phyloP scores from a whole-genome alignment of 2,888 invertebrate species.

The Eretmocerus hayati region DNA sequence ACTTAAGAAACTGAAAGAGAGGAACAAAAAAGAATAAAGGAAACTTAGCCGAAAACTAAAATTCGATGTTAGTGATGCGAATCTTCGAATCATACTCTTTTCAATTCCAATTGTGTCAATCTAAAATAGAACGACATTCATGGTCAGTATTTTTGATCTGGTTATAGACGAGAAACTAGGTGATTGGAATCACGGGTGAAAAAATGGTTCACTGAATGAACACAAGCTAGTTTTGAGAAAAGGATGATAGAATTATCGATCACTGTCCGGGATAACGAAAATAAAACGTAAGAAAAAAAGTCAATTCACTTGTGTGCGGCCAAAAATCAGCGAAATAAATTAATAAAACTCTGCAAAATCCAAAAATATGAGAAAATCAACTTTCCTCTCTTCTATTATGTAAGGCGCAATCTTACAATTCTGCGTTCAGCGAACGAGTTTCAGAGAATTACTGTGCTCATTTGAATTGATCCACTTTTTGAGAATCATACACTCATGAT shows the following conservation, averaged over 20 bases:
- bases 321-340: constrained; percentile 24
- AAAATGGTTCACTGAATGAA: too few relatives aligned
- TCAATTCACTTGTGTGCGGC: constrained; percentile 33
- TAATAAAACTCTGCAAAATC: constrained; percentile 29
- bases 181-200: too few relatives aligned
- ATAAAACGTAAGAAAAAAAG: constrained; percentile 35
- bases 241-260: neutral
- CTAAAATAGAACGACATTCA: neutral
- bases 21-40: constrained; percentile 12
- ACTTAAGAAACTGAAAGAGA: constrained; percentile 4
- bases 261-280: constrained; percentile 26
- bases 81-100: constrained; percentile 2
- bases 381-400: constrained; percentile 20
- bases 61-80: constrained; percentile 6
- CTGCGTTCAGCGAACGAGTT: constrained; percentile 22
- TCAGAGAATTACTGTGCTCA: constrained; percentile 18
- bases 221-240: too few relatives aligned
- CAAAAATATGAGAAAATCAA: constrained; percentile 23
- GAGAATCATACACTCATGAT: neutral
- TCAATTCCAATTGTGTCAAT: neutral
- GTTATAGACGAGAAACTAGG: too few relatives aligned
- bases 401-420: constrained; percentile 26
- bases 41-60: constrained; percentile 16
- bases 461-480: constrained; percentile 11
- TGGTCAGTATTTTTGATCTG: neutral